Conservation (phyloP, 2,888 invertebrate genomes). For the Nematopogon swammerdamellus region DNA sequence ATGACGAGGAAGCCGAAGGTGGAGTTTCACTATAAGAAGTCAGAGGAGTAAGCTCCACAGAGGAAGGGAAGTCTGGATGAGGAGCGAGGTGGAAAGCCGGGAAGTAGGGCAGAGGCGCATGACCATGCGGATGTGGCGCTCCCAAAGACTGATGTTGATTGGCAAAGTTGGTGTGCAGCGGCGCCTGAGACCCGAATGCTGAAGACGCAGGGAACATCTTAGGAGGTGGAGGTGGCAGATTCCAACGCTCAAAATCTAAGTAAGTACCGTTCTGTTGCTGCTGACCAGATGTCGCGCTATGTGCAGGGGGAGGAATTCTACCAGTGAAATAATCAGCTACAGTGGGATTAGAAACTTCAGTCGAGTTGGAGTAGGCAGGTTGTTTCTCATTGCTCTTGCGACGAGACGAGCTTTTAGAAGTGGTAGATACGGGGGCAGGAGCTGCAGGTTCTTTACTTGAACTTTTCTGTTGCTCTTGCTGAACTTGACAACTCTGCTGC, state of each 20-base stretch:
- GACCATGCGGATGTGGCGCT: conserved; percentile 62
- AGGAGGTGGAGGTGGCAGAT: conserved; percentile 64
- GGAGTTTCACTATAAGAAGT: conserved; percentile 56
- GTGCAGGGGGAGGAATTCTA: conserved; percentile 70
- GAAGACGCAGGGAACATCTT: conserved; percentile 65
- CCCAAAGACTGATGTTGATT: conserved; percentile 65
- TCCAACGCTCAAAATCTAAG: conserved; percentile 81
- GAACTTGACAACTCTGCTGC: conserved; percentile 58
- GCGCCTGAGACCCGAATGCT: conserved; percentile 57
- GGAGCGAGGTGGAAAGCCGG: conserved; percentile 72
- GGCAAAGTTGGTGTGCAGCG: conserved; percentile 53
- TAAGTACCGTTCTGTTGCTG: conserved; percentile 65
- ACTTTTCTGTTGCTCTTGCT: conserved; percentile 44
- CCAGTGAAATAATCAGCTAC: conserved; percentile 56
- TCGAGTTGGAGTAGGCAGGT: conserved; percentile 39
- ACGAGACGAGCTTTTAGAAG: conserved; percentile 31
- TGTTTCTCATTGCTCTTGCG: conserved; percentile 61
- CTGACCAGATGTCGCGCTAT: conserved; percentile 58
- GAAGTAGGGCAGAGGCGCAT: conserved; percentile 71
- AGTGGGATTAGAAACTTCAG: conserved; percentile 49
- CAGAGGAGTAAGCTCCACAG: conserved; percentile 63
- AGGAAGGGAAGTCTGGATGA: conserved; percentile 63
- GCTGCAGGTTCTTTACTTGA: conserved; percentile 36
- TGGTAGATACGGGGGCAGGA: conserved; percentile 21
- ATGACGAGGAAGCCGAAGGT: conserved; percentile 56